These are phyloP conservation scores for Corythaeola cristata DNA, from an alignment of 2,113 vertebrate genomes.

Conservation along the genomic window DNA sequence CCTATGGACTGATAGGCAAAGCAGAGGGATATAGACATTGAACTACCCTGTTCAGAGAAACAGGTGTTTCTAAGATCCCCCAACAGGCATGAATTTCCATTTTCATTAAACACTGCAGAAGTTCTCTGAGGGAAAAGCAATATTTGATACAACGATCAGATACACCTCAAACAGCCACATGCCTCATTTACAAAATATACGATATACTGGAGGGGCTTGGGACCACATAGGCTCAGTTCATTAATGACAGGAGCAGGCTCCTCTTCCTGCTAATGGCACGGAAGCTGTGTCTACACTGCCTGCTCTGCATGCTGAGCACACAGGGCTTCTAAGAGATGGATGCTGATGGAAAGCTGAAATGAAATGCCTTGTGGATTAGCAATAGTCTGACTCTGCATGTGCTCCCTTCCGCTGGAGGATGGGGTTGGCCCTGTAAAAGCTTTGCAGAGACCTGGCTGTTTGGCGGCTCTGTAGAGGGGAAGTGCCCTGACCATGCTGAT, in stretches of 20 bases:
- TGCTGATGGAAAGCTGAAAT: background rate
- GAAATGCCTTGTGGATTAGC: background rate
- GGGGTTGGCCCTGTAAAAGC: background rate
- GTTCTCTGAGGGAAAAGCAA: background rate
- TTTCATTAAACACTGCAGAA: background rate
- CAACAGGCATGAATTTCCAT: background rate
- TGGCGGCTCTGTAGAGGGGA: background rate
- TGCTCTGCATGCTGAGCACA: conserved; percentile 10
- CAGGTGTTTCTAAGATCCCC: background rate
- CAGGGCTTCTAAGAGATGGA: background rate
- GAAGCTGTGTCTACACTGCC: background rate
- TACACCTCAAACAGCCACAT: background rate
- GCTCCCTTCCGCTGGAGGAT: background rate
- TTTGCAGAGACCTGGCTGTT: background rate
- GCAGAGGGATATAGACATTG: background rate
- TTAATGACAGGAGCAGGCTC: background rate
- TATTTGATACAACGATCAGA: background rate
- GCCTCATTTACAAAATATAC: background rate
- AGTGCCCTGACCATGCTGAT: background rate
- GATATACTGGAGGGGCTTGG: background rate
- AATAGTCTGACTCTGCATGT: background rate
- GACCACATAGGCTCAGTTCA: background rate
- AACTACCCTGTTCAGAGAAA: background rate
- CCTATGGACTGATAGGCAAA: background rate
- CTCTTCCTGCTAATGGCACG: background rate